A percentile compares a stretch with the other conserved stretches of the same genome.
Evolutionary conservation across 2,888 invertebrate genomes (phyloP).

Genomic region (Copidosoma aretas): DNA sequence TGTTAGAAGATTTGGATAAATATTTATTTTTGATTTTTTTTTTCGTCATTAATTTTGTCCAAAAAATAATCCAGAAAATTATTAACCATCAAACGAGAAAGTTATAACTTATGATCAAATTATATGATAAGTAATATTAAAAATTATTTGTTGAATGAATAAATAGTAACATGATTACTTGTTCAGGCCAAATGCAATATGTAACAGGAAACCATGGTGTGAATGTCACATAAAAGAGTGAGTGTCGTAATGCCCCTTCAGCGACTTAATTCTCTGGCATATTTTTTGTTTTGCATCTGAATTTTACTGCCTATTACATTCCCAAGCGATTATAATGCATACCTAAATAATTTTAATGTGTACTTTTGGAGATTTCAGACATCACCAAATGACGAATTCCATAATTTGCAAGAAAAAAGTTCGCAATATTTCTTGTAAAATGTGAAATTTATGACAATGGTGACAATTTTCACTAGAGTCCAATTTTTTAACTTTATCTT

Average conservation of each 20-base stretch:
- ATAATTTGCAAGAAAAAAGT: no score
- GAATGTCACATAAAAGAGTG: slow-evolving; percentile 20
- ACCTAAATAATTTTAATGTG: no score
- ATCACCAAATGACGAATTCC: no score
- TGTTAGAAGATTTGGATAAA: no score
- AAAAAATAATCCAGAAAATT: no score
- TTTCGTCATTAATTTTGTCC: no score
- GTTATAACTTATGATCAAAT: no score
- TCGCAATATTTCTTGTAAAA: no score
- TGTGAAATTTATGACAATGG: not conserved
- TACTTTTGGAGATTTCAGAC: no score
- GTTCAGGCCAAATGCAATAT: slow-evolving; percentile 11
- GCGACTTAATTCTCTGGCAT: slow-evolving; percentile 41
- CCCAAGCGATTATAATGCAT: slow-evolving; percentile 10
- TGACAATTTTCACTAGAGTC: slow-evolving; percentile 18
- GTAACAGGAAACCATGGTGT: slow-evolving; percentile 24
- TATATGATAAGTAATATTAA: no score
- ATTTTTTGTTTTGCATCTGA: slow-evolving; percentile 36
- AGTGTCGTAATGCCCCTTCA: slow-evolving; percentile 25
- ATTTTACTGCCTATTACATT: slow-evolving; percentile 24
- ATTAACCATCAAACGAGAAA: no score
- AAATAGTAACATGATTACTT: not conserved
- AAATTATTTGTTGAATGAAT: slow-evolving; percentile 8
- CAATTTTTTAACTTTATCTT: slow-evolving; percentile 11
- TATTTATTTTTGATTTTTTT: no score